These are phyloP conservation scores for Pyrgus malvae DNA, from an alignment of 2,888 invertebrate species.

Conservation along the genomic window DNA sequence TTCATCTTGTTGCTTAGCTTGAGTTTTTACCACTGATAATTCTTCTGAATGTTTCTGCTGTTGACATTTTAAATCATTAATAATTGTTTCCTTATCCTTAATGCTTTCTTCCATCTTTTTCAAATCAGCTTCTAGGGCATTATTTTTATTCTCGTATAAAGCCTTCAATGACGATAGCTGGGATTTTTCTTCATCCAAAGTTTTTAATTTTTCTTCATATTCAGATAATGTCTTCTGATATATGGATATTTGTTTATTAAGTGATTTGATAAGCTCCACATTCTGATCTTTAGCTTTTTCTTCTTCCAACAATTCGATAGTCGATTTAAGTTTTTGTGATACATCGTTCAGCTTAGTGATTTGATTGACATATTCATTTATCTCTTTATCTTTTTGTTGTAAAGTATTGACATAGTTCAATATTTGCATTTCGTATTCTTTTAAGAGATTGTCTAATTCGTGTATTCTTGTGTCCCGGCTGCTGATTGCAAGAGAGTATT, in stretches of 20 bases:
- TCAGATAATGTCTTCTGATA: constrained; percentile 68
- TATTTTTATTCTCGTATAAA: constrained; percentile 56
- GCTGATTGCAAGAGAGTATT: constrained; percentile 56
- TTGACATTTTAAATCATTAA: constrained; percentile 72
- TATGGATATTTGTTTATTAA: constrained; percentile 76
- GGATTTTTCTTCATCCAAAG: constrained; percentile 70
- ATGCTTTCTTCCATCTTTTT: constrained; percentile 65
- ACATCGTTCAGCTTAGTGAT: constrained; percentile 78
- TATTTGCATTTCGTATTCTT: constrained; percentile 76
- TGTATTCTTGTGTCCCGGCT: constrained; percentile 69
- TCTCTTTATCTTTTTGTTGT: constrained; percentile 73
- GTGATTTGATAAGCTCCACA: constrained; percentile 72
- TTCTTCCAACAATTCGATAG: constrained; percentile 73
- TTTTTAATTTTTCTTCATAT: constrained; percentile 61
- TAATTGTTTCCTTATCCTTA: constrained; percentile 65
- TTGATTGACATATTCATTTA: constrained; percentile 76
- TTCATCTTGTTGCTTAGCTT: constrained; percentile 80
- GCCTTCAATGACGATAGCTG: constrained; percentile 60
- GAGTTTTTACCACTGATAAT: constrained; percentile 61
- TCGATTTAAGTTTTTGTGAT: constrained; percentile 73
- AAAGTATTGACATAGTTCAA: constrained; percentile 63
- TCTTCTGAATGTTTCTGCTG: constrained; percentile 75
- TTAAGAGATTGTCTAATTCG: constrained; percentile 73
- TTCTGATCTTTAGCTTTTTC: constrained; percentile 76
- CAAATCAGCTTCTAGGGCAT: constrained; percentile 57